Conservation (phyloP, 2,888 invertebrate species). For the Diarsia brunnea region DNA sequence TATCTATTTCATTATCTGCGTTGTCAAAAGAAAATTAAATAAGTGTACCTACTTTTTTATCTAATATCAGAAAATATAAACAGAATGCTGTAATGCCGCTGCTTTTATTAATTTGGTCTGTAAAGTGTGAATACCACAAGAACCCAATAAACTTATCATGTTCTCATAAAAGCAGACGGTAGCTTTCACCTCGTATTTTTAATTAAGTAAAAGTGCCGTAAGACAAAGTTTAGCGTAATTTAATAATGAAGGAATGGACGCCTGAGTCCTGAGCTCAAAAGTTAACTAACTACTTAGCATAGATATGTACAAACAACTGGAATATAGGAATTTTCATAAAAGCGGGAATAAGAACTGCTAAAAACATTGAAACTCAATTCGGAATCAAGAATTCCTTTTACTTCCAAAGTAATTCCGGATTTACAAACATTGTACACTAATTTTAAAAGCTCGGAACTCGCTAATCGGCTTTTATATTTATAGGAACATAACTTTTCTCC, state of each 20-base stretch:
- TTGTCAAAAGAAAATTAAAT: background rate
- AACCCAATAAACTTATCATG: slow-evolving; percentile 47
- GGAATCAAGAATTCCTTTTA: slow-evolving; percentile 46
- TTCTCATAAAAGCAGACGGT: slow-evolving; percentile 54
- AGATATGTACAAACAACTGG: slow-evolving; percentile 51
- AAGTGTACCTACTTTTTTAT: background rate
- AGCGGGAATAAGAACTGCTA: slow-evolving; percentile 24
- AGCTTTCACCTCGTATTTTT: slow-evolving; percentile 60
- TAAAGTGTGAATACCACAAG: slow-evolving; percentile 22
- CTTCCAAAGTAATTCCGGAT: slow-evolving; percentile 46
- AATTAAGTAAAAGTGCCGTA: slow-evolving; percentile 62
- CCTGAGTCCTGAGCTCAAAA: slow-evolving; percentile 41
- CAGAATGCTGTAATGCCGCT: background rate
- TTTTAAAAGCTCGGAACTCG: slow-evolving; percentile 56
- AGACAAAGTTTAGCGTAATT: slow-evolving; percentile 61
- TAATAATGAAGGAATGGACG: slow-evolving; percentile 62
- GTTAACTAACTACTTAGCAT: slow-evolving; percentile 56
- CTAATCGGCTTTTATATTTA: slow-evolving; percentile 57
- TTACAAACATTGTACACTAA: slow-evolving; percentile 49
- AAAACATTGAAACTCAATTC: slow-evolving; percentile 42
- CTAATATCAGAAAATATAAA: background rate
- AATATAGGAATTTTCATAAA: slow-evolving; percentile 49
- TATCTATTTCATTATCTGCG: background rate
- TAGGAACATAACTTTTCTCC: slow-evolving; percentile 44
- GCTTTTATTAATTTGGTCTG: slow-evolving; percentile 26